Conservation (phyloP, 2,888 invertebrate genomes). For the Lissocephala sabroskyi region DNA sequence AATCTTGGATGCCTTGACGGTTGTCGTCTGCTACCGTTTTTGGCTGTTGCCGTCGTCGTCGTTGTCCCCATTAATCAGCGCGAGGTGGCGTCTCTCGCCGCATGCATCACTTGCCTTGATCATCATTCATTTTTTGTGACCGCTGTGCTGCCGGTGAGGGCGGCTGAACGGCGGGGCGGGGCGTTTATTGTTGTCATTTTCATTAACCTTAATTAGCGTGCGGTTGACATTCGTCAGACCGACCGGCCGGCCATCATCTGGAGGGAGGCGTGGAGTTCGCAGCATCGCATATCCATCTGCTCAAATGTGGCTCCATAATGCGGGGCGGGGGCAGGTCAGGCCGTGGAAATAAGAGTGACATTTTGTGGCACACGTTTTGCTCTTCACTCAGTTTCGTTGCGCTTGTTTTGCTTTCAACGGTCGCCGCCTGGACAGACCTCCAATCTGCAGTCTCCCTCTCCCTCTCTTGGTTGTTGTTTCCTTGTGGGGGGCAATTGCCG, state of each 20-base stretch:
- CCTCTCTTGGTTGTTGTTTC: slow-evolving; percentile 5
- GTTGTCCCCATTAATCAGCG: slow-evolving; percentile 52
- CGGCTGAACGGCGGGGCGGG: too few relatives aligned
- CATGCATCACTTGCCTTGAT: slow-evolving; percentile 28
- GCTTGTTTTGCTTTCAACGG: slow-evolving; percentile 4
- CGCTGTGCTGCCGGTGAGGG: neutral
- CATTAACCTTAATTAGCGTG: slow-evolving; percentile 60
- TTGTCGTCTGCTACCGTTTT: slow-evolving; percentile 10
- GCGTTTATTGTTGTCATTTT: slow-evolving; percentile 38
- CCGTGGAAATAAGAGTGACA: slow-evolving; percentile 49
- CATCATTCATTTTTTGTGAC: slow-evolving; percentile 1
- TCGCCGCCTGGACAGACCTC: slow-evolving; percentile 15
- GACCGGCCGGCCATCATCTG: neutral
- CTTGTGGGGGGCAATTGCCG: neutral
- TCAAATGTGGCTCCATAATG: too few relatives aligned
- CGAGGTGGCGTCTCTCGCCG: slow-evolving; percentile 18
- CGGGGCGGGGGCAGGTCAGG: too few relatives aligned
- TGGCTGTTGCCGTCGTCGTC: too few relatives aligned
- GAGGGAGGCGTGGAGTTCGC: too few relatives aligned
- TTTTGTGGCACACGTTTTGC: slow-evolving; percentile 56
- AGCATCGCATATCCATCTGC: too few relatives aligned
- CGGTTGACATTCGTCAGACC: slow-evolving; percentile 47
- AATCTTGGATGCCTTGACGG: too few relatives aligned
- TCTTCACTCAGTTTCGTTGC: slow-evolving; percentile 12
- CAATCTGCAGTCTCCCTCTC: too few relatives aligned